phyloP scores from a whole-genome alignment of 2,113 vertebrate species.

The Tringa solitaria region DNA sequence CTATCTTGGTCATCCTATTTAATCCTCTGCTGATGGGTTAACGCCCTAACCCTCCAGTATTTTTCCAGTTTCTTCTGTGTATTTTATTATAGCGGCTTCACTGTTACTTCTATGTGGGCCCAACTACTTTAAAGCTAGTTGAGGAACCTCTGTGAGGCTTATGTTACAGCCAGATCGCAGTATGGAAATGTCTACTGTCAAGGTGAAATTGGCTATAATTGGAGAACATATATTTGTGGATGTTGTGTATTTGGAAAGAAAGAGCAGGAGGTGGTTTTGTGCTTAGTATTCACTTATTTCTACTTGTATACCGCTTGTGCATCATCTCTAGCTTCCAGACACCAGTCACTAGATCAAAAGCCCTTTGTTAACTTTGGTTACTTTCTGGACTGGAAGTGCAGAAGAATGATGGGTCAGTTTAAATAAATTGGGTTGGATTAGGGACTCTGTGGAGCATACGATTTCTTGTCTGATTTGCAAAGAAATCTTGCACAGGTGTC shows the following conservation, averaged over 20 bases:
- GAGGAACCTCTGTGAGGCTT: neutral
- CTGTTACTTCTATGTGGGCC: neutral
- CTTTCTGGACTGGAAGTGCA: neutral
- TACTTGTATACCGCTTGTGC: neutral
- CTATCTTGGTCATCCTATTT: conserved; percentile 6
- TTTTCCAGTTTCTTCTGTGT: neutral
- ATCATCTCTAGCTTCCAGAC: neutral
- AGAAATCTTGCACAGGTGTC: neutral
- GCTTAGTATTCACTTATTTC: neutral
- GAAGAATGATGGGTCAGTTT: neutral
- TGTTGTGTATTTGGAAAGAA: neutral
- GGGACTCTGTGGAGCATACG: neutral
- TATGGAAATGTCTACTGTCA: neutral
- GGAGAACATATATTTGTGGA: neutral
- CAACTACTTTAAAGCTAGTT: neutral
- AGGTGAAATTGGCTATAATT: neutral
- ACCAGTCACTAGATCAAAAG: neutral
- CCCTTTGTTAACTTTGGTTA: neutral
- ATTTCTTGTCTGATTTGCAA: neutral
- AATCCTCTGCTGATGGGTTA: neutral
- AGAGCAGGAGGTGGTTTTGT: neutral
- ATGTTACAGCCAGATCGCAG: neutral
- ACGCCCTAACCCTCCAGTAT: neutral
- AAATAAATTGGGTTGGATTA: neutral
- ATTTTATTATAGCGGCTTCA: neutral